Evolutionary conservation across 2,888 invertebrate genomes (phyloP), one percentile per base, ranked within the genome.

Genomic region (Epistrophella euchroma): DNA sequence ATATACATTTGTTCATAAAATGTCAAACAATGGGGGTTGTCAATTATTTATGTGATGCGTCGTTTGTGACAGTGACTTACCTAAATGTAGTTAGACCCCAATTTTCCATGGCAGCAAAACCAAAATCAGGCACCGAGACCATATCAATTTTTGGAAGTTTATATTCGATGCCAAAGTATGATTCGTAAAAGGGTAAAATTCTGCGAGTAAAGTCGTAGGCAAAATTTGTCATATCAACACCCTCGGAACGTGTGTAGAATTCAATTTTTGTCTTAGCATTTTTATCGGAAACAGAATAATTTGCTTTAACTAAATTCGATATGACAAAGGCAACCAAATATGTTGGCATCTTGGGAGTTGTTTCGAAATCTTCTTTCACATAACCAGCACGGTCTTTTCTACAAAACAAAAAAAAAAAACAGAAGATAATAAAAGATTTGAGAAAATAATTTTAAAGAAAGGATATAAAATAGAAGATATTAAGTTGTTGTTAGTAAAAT

Each of bases 71-170:
- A n/a, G n/a, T 17, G 13, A 83, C 90, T 90, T 88, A 93, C 93
- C 93, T 91, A 91, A 94, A 95, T n/a, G 94, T 94, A 52, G 95
- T 94, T 37, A 95, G 89, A 1, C 95, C 95, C 94, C 95, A 95
- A 89, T 95, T 95, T 91, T 95, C 96, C 96, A 96, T 96, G n/a
- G 95, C 96, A 19, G 93, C 93, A 87, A 95, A 96, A 2, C 94
- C 94, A 90, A 96, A 96, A 90, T 96, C 95, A 0, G 96, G 96
- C 55, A 96, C 93, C 0, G 96, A 95, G 0, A 96, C 95, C 91
- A 96, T 94, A 91, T 96, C 96, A 68, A 95, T 93, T 92, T 96
- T 96, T 4, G 94, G 93, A 81, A 95, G 91, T 37, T 95, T 94
- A 90, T 94, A 96, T 77, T 93, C 92, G 37, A 95, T 94, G 73